These are phyloP conservation scores for Lates calcarifer DNA, from an alignment of 2,113 vertebrate species.

Conservation along the genomic window DNA sequence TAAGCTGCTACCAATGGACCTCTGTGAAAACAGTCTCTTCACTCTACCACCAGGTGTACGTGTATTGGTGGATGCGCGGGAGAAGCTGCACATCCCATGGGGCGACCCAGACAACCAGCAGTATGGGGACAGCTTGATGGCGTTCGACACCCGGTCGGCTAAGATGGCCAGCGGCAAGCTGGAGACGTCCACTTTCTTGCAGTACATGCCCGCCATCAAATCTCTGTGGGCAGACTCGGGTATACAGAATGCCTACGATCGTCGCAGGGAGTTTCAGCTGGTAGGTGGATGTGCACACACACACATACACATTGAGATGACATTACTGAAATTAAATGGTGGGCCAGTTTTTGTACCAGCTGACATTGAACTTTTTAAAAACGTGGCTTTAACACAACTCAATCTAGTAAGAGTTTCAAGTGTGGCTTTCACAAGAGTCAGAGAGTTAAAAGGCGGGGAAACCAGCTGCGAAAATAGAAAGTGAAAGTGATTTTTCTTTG, in stretches of 20 bases:
- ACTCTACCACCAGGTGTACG: conserved; percentile 87
- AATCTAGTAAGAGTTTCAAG: neutral
- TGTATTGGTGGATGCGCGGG: conserved; percentile 96
- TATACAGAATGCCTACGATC: conserved; percentile 95
- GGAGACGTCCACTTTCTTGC: conserved; percentile 88
- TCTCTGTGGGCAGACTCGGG: conserved; percentile 93
- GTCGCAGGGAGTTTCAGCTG: conserved; percentile 97
- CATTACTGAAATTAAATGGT: neutral
- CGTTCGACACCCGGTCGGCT: conserved; percentile 91
- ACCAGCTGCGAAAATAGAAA: conserved; percentile 61
- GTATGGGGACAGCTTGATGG: conserved; percentile 91
- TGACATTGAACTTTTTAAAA: neutral
- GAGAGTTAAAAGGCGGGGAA: neutral
- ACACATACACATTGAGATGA: neutral
- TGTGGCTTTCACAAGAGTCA: neutral
- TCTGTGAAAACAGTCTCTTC: neutral
- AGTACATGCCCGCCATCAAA: conserved; percentile 89
- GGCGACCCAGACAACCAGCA: conserved; percentile 90
- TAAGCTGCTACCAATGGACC: neutral
- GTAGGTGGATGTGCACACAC: conserved; percentile 82
- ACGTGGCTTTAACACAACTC: neutral
- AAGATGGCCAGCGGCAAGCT: conserved; percentile 90
- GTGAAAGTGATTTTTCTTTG: conserved; percentile 54
- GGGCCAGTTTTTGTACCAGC: neutral
- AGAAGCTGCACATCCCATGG: conserved; percentile 99